Base-by-base conservation (phyloP, 1,140 invertebrate genomes). In the Araneus ventricosus region DNA sequence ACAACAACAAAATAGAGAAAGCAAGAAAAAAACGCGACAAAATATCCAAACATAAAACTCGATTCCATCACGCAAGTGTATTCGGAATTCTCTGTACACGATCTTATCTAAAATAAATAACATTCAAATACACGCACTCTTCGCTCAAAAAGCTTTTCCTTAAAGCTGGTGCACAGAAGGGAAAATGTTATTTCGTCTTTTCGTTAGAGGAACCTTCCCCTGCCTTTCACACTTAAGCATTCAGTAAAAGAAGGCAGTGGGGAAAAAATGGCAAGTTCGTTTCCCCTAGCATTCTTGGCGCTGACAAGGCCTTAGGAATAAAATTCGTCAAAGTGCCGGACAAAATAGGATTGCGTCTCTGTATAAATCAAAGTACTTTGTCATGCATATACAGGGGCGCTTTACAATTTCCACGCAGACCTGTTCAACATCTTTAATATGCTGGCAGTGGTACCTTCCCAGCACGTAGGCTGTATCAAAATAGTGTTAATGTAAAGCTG, bases 61-160 rank as follows among this genome's bases (percentile, higher is more conserved):
- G 70, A 79, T 90, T 90, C 88, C n/a, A 45, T 80, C 88, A 79
- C 67, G 52, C 67, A 80, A 27, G 45, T 41, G 88, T 79, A 57
- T 90, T 90, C 88, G 41, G 45, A 79, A 90, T 90, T 90, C 88
- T 41, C 39, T 41, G 41, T 90, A 80, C 75, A 80, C 88, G 88
- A 90, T 90, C 88, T 90, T 80, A 90, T 90, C 67, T 79, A 90
- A 90, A 90, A 90, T 90, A 90, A 90, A 90, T 90, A 90, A 90
- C 88, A 80, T 70, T 67, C 87, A 88, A 88, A 88, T 41, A 87
- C 85, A 63, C 85, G 85, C 85, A 45, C 84, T 86, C 61, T 37
- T 59, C 37, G 22, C 88, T 90, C 67, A 88, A 88, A 88, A 88
- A 88, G 87, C 59, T 88, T 88, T 88, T 86, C n/a, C 84, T 86